phyloP scores from a whole-genome alignment of 2,797 vertebrate species.

The Macropus fuliginosus region DNA sequence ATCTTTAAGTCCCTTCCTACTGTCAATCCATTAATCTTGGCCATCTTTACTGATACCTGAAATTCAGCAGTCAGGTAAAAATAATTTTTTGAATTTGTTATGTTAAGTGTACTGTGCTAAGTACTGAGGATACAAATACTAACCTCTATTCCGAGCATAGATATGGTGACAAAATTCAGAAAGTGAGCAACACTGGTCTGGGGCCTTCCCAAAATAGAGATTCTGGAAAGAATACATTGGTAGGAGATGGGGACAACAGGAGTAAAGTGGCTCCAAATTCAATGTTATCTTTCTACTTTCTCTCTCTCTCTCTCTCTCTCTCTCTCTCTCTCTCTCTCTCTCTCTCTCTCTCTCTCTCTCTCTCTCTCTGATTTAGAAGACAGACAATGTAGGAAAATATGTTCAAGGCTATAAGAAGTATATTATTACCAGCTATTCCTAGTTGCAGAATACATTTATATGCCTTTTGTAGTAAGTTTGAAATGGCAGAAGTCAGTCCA shows the following conservation, averaged over 20 bases:
- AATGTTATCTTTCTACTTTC: not conserved
- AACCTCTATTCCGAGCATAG: not conserved
- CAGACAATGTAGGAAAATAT: not conserved
- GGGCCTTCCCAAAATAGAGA: not conserved
- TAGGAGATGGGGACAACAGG: not conserved
- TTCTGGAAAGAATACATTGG: not conserved
- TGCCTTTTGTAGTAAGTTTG: slow-evolving; percentile 41
- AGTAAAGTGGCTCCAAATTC: not conserved
- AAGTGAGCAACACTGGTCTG: not conserved
- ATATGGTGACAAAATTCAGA: not conserved
- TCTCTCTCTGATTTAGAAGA: not conserved
- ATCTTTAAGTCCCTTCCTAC: not conserved
- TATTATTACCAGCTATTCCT: slow-evolving; percentile 32
- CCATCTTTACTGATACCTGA: not conserved
- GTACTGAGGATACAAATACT: not conserved
- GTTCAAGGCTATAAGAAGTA: slow-evolving; percentile 36
- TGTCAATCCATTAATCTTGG: not conserved
- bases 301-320: no score
- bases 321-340: fast-evolving
- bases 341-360: not conserved
- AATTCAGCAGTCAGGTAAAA: not conserved
- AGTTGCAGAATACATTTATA: slow-evolving; percentile 46
- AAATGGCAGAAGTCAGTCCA: slow-evolving; percentile 43
- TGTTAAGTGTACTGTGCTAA: not conserved
- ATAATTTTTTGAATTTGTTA: not conserved